A percentile compares a stretch with the other conserved stretches of the same genome.
Conservation (phyloP, 2,888 invertebrate genomes). For the Synergus itoensis region DNA sequence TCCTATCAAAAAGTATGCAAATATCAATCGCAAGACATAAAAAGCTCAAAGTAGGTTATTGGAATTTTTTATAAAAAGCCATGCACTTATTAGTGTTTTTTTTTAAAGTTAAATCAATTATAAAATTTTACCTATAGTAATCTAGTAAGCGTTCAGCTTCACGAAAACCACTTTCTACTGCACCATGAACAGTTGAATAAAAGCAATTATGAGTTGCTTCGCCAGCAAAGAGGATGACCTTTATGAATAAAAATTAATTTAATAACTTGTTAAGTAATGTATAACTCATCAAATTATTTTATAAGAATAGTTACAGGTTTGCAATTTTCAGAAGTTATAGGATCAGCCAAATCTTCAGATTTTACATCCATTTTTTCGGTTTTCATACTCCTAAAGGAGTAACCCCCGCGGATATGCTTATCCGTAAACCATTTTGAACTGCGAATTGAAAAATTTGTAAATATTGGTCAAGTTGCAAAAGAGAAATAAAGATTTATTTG, state of each 20-base stretch:
- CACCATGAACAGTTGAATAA: conserved; percentile 86
- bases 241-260: conserved; percentile 56
- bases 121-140: conserved; percentile 65
- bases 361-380: conserved; percentile 79
- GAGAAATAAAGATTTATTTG: neutral
- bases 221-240: conserved; percentile 84
- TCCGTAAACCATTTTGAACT: conserved; percentile 87
- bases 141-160: conserved; percentile 83
- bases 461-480: conserved; percentile 13
- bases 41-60: neutral
- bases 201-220: conserved; percentile 84
- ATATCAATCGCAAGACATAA: conserved; percentile 20
- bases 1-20: conserved; percentile 67
- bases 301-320: conserved; percentile 71
- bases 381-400: conserved; percentile 81
- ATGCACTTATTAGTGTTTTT: conserved; percentile 10
- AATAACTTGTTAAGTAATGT: conserved; percentile 33
- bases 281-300: neutral
- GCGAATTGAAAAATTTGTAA: conserved; percentile 58
- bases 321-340: conserved; percentile 79
- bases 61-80: neutral
- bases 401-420: conserved; percentile 86
- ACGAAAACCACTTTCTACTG: conserved; percentile 86
- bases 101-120: conserved; percentile 79
- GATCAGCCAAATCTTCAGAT: conserved; percentile 80